Evolutionary conservation across 2,113 vertebrate genomes (phyloP), one percentile per base, ranked within the genome.

Genomic region (Hylia prasina): DNA sequence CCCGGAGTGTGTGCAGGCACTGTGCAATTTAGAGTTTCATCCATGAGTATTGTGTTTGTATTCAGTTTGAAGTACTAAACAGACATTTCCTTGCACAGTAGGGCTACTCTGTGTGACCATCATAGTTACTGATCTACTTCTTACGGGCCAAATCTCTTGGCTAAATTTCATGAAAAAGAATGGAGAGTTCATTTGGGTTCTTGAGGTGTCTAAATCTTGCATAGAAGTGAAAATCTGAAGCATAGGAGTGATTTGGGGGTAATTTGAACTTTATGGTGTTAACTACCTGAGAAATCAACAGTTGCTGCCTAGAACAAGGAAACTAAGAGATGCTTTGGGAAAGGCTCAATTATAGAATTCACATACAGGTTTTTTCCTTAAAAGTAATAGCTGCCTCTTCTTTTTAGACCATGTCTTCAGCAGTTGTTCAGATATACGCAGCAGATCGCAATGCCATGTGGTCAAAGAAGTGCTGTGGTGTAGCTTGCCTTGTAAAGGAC

Each of bases 401-500:
- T 72, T 97, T 92, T 90, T 84, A 99, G 99, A 98, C 98, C 1
- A 98, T 99, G 98, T 99, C 98, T 84, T 99, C 99, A 24, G 99
- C 99, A 28, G 99, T 99, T 96, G 98, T 99, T 86, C 99, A 99
- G 95, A 98, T 99, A 51, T 99, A 99, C 37, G 97, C 96, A 60
- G 98, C 99, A 20, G 99, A 99, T 90, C 98, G 99, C 63, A 98
- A 98, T 96, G 98, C 97, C 70, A 89, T 98, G 95, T 99, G 99
- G 99, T 98, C 98, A 56, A 99, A 99, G 98, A 99, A 98, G 35
- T 99, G 99, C 97, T 99, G 99, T 82, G 99, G 99, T 24, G 99
- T 99, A 92, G 99, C 98, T 93, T 99, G 99, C 94, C 97, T 99
- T 94, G 99, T 99, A 94, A 99, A 99, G 97, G 99, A 99, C 98